A percentile compares a stretch with the other conserved stretches of the same genome.
Evolutionary conservation across 2,113 vertebrate genomes (phyloP).

Genomic region (Speoplatyrhinus poulsoni): DNA sequence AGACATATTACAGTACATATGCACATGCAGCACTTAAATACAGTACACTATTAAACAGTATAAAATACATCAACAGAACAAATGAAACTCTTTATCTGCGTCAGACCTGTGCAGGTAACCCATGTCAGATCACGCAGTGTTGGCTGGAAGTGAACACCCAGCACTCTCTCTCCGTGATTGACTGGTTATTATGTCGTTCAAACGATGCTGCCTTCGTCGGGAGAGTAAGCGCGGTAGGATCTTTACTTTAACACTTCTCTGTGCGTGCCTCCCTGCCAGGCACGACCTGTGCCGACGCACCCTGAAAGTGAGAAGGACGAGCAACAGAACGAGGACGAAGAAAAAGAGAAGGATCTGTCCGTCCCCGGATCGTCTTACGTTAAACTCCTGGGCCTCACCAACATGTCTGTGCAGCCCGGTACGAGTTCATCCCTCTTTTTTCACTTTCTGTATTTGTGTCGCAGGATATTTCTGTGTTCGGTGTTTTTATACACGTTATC

Average conservation of each 20-base stretch:
- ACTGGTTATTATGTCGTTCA: no score
- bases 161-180: neutral
- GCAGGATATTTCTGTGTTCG: neutral
- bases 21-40: no score
- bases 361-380: slow-evolving; percentile 89
- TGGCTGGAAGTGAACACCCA: neutral
- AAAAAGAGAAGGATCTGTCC: slow-evolving; percentile 79
- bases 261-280: slow-evolving; percentile 62
- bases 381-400: slow-evolving; percentile 81
- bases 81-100: no score
- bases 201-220: no score
- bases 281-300: slow-evolving; percentile 70
- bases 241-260: neutral
- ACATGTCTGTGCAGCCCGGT: slow-evolving; percentile 82
- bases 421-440: neutral
- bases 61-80: no score
- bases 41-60: no score
- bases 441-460: neutral
- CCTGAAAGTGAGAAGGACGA: slow-evolving; percentile 65
- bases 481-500: neutral
- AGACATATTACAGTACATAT: no score
- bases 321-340: slow-evolving; percentile 52
- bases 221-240: no score
- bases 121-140: no score
- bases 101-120: no score